Evolutionary conservation across 2,113 vertebrate species (phyloP), one percentile per base, ranked within the genome.

Genomic region (Ctenomys sociabilis): DNA sequence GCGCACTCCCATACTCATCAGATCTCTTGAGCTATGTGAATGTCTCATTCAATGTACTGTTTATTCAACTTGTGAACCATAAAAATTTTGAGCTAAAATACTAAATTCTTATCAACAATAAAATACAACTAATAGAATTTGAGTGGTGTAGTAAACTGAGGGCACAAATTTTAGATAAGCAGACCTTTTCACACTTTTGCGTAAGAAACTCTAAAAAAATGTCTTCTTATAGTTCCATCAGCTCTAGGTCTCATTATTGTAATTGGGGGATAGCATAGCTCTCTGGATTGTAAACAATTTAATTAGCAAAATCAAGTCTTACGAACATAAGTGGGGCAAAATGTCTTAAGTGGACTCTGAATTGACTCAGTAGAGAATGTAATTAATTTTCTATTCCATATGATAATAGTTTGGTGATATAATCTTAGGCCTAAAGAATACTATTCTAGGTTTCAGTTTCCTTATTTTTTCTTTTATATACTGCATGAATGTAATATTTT

Each of bases 1-100:
- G 64, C 52, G 78, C 93, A 37, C 83, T 95, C 82, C n/a, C 49
- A 94, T 22, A 96, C 91, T 85, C 94, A 90, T 70, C 88, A 88
- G 3, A 83, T 84, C 3, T 32, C 64, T 93, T 26, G 5, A 66
- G 12, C 35, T 85, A 40, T 70, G 94, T 91, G 40, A 43, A 83
- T 80, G 24, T 96, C 97, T 97, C 85, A 19, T 86, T 85, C 93
- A 78, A 86, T 88, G 14, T 72, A 72, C 89, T 0, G 2, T 85
- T 97, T 0, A 1, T 26, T 93, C 85, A 95, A 85, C 21, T 22
- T 96, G 26, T 94, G 37, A 93, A 64, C 7, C 80, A 73, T 80
- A 70, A 97, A 91, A 63, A 19, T 70, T 57, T 57, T 96, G 21
- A 97, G 77, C 9, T 85, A 88, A 35, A 86, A 43, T 8, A 66